Base-by-base conservation (phyloP, 2,113 vertebrate genomes). In the Nothoprocta pentlandii region DNA sequence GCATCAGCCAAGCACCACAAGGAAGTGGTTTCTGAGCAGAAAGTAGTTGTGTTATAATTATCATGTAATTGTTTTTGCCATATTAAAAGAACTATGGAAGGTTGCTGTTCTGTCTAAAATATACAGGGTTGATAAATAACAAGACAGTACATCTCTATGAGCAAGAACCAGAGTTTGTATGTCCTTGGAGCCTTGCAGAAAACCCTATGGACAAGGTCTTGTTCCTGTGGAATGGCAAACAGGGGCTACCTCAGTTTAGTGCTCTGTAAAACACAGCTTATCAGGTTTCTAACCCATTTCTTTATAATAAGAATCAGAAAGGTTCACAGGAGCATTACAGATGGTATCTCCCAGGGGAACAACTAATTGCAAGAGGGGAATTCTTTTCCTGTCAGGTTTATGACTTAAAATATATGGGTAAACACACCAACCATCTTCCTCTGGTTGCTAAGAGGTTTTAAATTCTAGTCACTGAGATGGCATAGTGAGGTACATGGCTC, bases 331-430 rank as follows among this genome's bases (percentile, higher is more conserved):
- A 95, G 80, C 26, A 3, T 22, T 91, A 93, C 79, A 89, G 75
- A 93, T 85, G 78, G 81, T 87, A 5, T 54, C 30, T 91, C 78
- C 75, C 75, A 51, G 73, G 71, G 36, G 81, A 87, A 87, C 21
- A 73, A 77, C 49, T 91, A 70, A 83, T 83, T 85, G 71, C 63
- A 80, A 74, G 92, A 67, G 26, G 75, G 73, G 56, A 88, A 83
- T 87, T 88, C 6, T 92, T 83, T 68, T 67, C 47, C 73, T 93
- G 49, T 88, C 93, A 93, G 56, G 21, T 90, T 96, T 92, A 78
- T 88, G 68, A 51, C 68, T 88, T 80, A 59, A 92, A 83, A 93
- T 88, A 86, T 88, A 68, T 20, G 51, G 64, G 32, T 66, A 96
- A 90, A 83, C 64, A 63, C 64, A 90, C n/a, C 26, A 85, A 63